Evolutionary conservation across 2,797 vertebrate species (phyloP).

Genomic region (Micrastur ruficollis): DNA sequence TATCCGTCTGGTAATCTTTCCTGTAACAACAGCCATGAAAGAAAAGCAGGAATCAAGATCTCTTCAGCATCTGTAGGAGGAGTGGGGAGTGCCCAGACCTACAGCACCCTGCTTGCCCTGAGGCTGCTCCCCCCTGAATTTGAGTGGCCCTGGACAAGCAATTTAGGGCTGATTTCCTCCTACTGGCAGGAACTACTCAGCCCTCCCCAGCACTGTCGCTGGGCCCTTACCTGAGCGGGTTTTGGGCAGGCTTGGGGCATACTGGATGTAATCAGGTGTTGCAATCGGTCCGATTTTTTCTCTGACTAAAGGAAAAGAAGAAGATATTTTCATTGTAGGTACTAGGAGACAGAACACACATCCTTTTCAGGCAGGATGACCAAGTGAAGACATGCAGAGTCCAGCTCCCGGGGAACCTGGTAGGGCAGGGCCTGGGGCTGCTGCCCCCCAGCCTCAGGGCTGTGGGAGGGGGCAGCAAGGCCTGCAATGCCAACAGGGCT

Average conservation of each 20-base stretch:
- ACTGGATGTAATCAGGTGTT: slow-evolving; percentile 96
- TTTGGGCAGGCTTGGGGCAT: slow-evolving; percentile 91
- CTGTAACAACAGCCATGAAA: slow-evolving; percentile 63
- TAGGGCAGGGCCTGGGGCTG: background rate
- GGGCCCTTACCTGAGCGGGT: slow-evolving; percentile 88
- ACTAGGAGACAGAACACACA: background rate
- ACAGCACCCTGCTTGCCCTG: background rate
- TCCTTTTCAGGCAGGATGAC: background rate
- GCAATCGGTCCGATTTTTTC: slow-evolving; percentile 97
- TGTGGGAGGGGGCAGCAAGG: background rate
- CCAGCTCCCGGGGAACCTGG: background rate
- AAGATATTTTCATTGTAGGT: background rate
- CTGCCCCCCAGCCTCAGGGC: background rate
- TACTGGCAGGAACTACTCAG: background rate
- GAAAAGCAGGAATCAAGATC: background rate
- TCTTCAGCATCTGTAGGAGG: background rate
- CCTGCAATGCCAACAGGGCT: background rate
- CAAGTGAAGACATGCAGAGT: background rate
- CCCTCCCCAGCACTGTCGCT: background rate
- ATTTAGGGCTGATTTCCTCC: background rate
- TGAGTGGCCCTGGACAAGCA: background rate
- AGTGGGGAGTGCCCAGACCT: background rate
- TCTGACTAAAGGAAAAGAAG: slow-evolving; percentile 79
- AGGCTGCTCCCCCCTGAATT: background rate
- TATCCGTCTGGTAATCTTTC: slow-evolving; percentile 95